Conservation (phyloP, 2,888 invertebrate species). For the Lepidonotus clava region DNA sequence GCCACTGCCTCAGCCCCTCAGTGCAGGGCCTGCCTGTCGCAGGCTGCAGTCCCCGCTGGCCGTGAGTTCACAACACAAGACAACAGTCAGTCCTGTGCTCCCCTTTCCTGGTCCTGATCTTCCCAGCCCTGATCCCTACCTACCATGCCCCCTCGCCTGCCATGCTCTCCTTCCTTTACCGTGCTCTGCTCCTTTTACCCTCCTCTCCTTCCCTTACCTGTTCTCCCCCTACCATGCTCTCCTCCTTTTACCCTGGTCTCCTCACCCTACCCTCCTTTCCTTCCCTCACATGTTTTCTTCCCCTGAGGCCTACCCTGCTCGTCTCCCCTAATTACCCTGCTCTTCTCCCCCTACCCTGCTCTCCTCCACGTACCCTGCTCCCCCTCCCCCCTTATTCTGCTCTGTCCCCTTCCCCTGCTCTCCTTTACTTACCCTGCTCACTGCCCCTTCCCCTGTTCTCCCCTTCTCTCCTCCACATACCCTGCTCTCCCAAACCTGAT, state of each 20-base stretch:
- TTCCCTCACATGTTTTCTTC: neutral
- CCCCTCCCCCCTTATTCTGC: neutral
- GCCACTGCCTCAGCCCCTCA: too few relatives aligned
- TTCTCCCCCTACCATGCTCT: neutral
- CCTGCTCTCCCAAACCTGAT: neutral
- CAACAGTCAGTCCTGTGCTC: too few relatives aligned
- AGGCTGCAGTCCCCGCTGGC: too few relatives aligned
- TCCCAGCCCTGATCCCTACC: too few relatives aligned
- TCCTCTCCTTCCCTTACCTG: neutral
- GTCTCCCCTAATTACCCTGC: neutral
- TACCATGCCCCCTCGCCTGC: too few relatives aligned
- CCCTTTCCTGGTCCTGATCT: too few relatives aligned
- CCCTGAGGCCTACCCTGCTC: neutral
- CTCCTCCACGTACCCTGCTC: neutral
- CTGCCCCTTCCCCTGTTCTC: neutral
- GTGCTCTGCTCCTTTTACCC: too few relatives aligned
- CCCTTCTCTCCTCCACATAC: neutral
- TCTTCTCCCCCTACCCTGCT: too few relatives aligned
- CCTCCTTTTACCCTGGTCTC: neutral
- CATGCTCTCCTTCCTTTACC: too few relatives aligned
- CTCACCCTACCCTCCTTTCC: neutral
- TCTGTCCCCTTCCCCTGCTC: neutral
- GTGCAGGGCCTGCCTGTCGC: too few relatives aligned
- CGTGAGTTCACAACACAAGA: too few relatives aligned
- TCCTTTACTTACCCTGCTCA: neutral